Evolutionary conservation across 2,113 vertebrate genomes (phyloP).

Genomic region (Hydropotes inermis): DNA sequence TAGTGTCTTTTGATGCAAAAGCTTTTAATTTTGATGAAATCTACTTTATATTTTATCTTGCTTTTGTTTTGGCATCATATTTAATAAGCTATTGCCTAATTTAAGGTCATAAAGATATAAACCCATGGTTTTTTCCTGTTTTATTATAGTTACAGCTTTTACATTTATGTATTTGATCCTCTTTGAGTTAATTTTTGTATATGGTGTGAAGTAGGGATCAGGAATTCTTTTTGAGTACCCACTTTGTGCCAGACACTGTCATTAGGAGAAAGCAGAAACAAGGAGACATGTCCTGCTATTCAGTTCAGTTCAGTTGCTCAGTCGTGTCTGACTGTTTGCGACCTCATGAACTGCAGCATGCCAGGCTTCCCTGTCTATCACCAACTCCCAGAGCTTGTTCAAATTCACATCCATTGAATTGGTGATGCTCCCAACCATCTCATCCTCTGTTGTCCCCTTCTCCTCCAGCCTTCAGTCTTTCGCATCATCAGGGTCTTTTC

Average conservation of each 20-base stretch:
- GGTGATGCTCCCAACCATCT: not conserved
- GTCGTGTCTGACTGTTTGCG: rapidly evolving
- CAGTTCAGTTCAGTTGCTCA: not conserved
- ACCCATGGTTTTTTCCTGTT: not conserved
- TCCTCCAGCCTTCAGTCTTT: not conserved
- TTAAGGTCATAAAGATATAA: not conserved
- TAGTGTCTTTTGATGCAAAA: not conserved
- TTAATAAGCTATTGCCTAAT: not conserved
- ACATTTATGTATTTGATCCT: not conserved
- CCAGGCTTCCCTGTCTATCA: not conserved
- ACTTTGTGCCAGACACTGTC: not conserved
- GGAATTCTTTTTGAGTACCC: not conserved
- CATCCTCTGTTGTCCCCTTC: not conserved
- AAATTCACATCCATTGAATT: not conserved
- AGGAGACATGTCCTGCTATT: not conserved
- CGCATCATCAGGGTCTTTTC: not conserved
- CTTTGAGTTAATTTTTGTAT: not conserved
- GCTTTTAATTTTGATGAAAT: not conserved
- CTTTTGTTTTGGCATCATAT: not conserved
- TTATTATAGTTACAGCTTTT: not conserved
- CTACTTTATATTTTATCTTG: not conserved
- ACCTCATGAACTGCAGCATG: not conserved
- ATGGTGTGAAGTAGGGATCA: not conserved
- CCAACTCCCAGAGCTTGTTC: not conserved
- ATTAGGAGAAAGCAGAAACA: not conserved